Base-by-base conservation (phyloP, 2,113 vertebrate species). In the Perca fluviatilis region DNA sequence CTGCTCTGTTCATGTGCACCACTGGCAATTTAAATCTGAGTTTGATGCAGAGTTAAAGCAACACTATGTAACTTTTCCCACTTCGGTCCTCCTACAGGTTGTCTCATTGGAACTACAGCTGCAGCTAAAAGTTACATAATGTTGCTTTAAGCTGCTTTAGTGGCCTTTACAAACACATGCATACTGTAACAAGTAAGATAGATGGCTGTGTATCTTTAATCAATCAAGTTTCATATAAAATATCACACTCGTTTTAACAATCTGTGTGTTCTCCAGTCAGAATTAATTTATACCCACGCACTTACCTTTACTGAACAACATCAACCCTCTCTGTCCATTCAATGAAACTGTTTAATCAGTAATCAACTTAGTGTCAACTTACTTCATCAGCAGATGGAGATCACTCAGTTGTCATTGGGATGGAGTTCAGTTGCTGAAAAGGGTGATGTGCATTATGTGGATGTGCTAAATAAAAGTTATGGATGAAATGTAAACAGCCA, bases 1-100 rank as follows among this genome's bases (percentile, higher is more conserved):
- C 27, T 49, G 61, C 40, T 77, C 74, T 71, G 46, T 74, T 65
- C 50, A 64, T 58, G 51, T 33, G 5, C 46, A 64, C 51, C 47
- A 57, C 47, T 25, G 16, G 61, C 30, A 53, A 54, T 60, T 79
- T 58, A 74, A 72, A 84, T 40, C 40, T 51, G 73, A 43, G 58
- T 54, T 46, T 57, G 50, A 25, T 27, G 71, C 73, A 64, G 61
- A 8, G 25, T 76, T n/a, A 2, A 27, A 27, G 27, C 27, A 27
- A 27, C 27, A 27, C 27, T 27, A 27, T 27, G 27, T 27, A 27
- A 27, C 27, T 27, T 27, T 27, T 27, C 27, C 27, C 27, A 2
- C 27, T 27, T 27, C 27, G 27, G 2, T 27, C 27, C 27, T 27
- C 27, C 27, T 27, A 27, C 27, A 27, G 27, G 27, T 27, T 27